phyloP scores from a whole-genome alignment of 2,113 vertebrate genomes.

The Centropristis striata region DNA sequence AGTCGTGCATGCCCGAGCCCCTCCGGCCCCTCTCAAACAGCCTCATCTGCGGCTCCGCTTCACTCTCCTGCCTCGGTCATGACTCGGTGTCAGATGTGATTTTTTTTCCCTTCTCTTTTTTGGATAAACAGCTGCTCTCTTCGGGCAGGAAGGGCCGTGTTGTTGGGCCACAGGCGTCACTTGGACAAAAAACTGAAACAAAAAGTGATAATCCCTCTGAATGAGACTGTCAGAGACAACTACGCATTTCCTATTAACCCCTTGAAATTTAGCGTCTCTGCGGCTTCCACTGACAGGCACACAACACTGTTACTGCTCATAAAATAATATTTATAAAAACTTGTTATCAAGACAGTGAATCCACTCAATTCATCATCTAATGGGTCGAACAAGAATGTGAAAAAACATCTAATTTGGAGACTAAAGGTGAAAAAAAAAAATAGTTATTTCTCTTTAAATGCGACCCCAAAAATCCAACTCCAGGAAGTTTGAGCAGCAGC shows the following conservation, averaged over 20 bases:
- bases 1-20: constrained; percentile 82
- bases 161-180: constrained; percentile 65
- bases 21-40: constrained; percentile 67
- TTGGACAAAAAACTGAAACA: constrained; percentile 72
- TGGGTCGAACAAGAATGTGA: background rate
- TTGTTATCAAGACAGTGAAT: background rate
- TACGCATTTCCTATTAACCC: constrained; percentile 68
- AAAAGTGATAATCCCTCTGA: constrained; percentile 67
- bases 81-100: constrained; percentile 62
- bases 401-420: background rate
- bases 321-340: constrained; percentile 12
- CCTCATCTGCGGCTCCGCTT: constrained; percentile 66
- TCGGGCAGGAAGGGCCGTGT: constrained; percentile 11
- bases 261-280: constrained; percentile 11
- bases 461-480: background rate
- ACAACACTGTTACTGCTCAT: background rate
- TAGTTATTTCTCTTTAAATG: background rate
- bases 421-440: background rate
- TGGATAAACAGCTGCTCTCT: constrained; percentile 61
- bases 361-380: background rate
- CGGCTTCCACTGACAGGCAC: constrained; percentile 43
- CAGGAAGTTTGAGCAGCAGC: background rate
- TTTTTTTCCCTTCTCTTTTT: constrained; percentile 5
- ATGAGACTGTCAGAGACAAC: constrained; percentile 53
- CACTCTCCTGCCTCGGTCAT: constrained; percentile 49